These are phyloP conservation scores for Notechis scutatus DNA, from an alignment of 2,113 vertebrate species.

Conservation along the genomic window DNA sequence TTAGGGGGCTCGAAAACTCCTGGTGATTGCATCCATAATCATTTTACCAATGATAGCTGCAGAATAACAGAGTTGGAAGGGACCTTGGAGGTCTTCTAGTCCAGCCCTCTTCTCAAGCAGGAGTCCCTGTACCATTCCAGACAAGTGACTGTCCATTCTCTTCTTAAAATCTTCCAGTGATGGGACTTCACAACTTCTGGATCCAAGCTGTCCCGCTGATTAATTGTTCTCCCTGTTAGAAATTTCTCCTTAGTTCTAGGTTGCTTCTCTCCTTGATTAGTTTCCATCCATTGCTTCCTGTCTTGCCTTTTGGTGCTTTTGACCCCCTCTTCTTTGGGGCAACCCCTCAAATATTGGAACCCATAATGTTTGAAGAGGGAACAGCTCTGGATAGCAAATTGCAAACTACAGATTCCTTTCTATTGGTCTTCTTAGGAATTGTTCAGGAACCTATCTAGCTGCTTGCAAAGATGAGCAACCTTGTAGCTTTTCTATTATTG, in stretches of 20 bases:
- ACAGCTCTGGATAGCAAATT: not conserved
- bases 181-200: not conserved
- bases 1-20: not conserved
- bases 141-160: too few species aligned
- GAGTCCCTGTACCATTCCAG: too few species aligned
- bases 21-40: not conserved
- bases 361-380: not conserved
- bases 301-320: too few species aligned
- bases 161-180: too few species aligned
- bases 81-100: too few species aligned
- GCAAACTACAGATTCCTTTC: not conserved
- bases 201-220: not conserved
- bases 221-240: not conserved
- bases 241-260: not conserved
- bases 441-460: not conserved
- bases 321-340: not conserved
- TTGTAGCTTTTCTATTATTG: not conserved
- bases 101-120: too few species aligned
- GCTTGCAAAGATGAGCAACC: not conserved
- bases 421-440: not conserved
- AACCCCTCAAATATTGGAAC: not conserved
- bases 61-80: not conserved
- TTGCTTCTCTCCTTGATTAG: too few species aligned
- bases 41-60: not conserved
- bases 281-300: too few species aligned